A percentile compares a stretch with the other conserved stretches of the same genome.
phyloP scores from a whole-genome alignment of 2,797 vertebrate genomes.

The Danio albolineatus region DNA sequence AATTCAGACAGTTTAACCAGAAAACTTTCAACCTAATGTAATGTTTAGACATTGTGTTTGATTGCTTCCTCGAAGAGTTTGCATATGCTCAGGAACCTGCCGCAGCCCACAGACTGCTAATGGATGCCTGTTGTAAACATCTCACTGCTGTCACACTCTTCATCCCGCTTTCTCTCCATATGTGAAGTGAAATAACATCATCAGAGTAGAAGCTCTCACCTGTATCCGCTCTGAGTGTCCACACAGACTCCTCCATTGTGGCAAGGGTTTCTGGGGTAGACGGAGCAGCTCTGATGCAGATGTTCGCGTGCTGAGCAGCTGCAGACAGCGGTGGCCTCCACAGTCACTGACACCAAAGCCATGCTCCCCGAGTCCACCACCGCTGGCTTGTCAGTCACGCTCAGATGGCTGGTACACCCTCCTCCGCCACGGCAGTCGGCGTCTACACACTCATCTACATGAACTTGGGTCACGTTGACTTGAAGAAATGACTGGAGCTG shows the following conservation, averaged over 20 bases:
- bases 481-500: constrained; percentile 87
- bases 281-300: constrained; percentile 80
- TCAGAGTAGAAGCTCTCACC: constrained; percentile 72
- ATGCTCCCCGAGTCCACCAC: constrained; percentile 81
- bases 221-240: constrained; percentile 86
- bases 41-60: constrained; percentile 30
- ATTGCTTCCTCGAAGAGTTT: constrained; percentile 31
- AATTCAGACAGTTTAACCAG: constrained; percentile 64
- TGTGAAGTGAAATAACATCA: neutral
- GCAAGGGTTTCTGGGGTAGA: constrained; percentile 85
- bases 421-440: constrained; percentile 75
- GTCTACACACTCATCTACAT: constrained; percentile 81
- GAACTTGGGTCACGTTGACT: constrained; percentile 80
- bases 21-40: constrained; percentile 37
- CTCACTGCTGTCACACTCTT: neutral
- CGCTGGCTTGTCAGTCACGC: constrained; percentile 75
- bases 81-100: constrained; percentile 25
- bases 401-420: constrained; percentile 73
- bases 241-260: constrained; percentile 85
- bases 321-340: constrained; percentile 75
- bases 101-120: constrained; percentile 31
- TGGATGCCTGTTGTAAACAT: neutral
- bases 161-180: neutral
- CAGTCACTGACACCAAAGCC: constrained; percentile 81
- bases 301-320: constrained; percentile 77